Evolutionary conservation across 2,113 vertebrate species (phyloP).

Genomic region (Alethe diademata): DNA sequence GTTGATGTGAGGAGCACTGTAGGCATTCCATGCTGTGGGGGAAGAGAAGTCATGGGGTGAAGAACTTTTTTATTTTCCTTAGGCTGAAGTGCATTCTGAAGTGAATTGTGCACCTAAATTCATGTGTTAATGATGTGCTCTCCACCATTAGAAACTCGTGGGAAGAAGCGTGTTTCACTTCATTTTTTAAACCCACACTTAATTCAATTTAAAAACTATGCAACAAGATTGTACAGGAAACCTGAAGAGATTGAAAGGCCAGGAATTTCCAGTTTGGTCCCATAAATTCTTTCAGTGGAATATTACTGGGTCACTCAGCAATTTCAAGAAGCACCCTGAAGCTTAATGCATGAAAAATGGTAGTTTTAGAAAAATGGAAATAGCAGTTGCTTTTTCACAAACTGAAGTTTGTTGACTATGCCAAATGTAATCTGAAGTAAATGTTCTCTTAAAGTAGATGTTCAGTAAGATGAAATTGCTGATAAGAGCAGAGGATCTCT

Average conservation of each 20-base stretch:
- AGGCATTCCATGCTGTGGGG: background rate
- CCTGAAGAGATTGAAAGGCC: background rate
- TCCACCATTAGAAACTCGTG: background rate
- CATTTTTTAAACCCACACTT: background rate
- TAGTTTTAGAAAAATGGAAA: background rate
- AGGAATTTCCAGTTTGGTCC: background rate
- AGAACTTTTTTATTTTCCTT: background rate
- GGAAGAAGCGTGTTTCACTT: conserved; percentile 30
- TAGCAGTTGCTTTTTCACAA: background rate
- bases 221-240: conserved; percentile 17
- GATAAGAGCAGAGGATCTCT: background rate
- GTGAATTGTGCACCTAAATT: background rate
- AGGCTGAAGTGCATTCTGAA: background rate
- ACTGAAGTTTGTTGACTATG: background rate
- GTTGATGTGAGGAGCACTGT: background rate
- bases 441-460: background rate
- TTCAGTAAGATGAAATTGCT: background rate
- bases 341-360: background rate
- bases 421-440: background rate
- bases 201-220: conserved; percentile 10
- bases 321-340: background rate
- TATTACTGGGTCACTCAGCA: background rate
- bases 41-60: conserved; percentile 13
- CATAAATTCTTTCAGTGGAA: background rate
- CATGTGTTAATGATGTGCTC: background rate